Base-by-base conservation (phyloP, 1,140 invertebrate species). In the Anthonomus grandis region DNA sequence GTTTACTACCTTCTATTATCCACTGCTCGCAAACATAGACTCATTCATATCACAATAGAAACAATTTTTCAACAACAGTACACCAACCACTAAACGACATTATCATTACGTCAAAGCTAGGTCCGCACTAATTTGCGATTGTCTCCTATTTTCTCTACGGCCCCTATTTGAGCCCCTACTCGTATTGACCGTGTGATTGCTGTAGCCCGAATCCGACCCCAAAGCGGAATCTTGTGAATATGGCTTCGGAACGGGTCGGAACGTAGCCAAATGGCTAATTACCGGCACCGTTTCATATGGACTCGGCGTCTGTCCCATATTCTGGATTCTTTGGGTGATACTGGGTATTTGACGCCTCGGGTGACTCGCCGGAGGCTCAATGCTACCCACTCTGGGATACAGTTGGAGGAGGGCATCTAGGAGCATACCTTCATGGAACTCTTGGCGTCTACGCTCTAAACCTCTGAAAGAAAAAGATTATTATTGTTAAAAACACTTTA, bases 161-260 rank as follows among this genome's bases (percentile, higher is more conserved):
- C 70, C 70, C 22, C 72, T 55, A 55, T 67, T 72, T 8, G 72
- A 74, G 9, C 70, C 66, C 25, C 72, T 62, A 10, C 72, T 64
- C 2, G 71, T 73, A 0, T 70, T 65, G 52, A 66, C 70, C 24
- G 84, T 86, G 56, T 85, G 80, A 64, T 86, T 83, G 61, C 83
- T 85, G 64, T 86, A 86, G 0, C 84, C 83, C 15, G 83, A 85
- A 66, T 86, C 84, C 17, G 81, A 84, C 4, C 81, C 81, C 36
- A 84, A 82, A 25, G 80, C 80, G 2, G 82, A 84, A 57, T 79
- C 77, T 37, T 72, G 71, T 41, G 72, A 74, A 42, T 73, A 73
- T 4, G 71, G 68, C 59, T 73, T 73, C 10, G 70, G 73, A n/a
- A 69, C 65, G 22, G 67, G 70, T 38, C 68, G 59, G 60, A 67